Base-by-base conservation (phyloP, 2,888 invertebrate genomes). In the Chrysomela aeneicollis region DNA sequence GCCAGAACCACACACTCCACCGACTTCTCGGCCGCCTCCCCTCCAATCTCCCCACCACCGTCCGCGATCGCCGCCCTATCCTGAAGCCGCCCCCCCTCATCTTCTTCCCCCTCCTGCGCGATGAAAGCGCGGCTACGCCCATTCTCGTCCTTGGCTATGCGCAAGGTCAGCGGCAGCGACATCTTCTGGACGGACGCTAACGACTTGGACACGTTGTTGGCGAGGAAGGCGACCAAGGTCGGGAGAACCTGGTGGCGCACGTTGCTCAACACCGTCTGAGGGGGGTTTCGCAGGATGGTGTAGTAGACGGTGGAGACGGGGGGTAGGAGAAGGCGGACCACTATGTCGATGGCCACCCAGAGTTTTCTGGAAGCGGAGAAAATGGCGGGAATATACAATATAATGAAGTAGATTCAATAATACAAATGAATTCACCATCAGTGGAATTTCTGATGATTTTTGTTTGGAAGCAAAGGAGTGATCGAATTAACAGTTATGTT, bases 101-200 rank as follows among this genome's bases (percentile, higher is more conserved):
- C 42, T 18, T 62, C 26, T 26, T 66, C 64, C 18, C 54, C 59
- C 8, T 21, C 55, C 9, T 66, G 47, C 19, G 57, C 60, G 21
- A 67, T 52, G 1, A 66, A 47, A 10, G 65, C 61, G 19, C 35
- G 51, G 10, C 59, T 61, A n/a, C 52, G 47, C 18, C 64, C 64
- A 21, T 70, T 49, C 15, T 63, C 30, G 30, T 66, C 69, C 49
- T 46, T 63, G 8, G 66, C 58, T 59, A 67, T 62, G 18, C 62
- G 59, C 22, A 70, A 58, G 6, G 71, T 69, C 26, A 77, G 46
- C 21, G 78, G 76, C 55, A 75, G 74, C 1, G 78, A 75, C 32
- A 81, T 79, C 32, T 75, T 77, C 72, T 82, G 82, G 0, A 82
- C 81, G 3, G 82, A 81, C 0, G 82, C 79, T 42, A 83, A 67